phyloP scores from a whole-genome alignment of 1,140 invertebrate genomes.

The Cyclargus thomasi region DNA sequence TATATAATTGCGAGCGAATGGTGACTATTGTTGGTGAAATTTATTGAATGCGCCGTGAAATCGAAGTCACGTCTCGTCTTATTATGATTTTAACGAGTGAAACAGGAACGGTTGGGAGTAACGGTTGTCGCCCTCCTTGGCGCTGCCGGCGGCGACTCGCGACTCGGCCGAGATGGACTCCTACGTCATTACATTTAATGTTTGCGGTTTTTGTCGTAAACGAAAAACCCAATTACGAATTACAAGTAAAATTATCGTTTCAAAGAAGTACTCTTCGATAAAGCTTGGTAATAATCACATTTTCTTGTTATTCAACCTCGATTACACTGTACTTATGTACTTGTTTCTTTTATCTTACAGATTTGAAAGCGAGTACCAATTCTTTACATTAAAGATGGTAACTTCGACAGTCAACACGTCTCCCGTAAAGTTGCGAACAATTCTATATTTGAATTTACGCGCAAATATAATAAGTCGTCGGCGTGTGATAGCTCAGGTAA shows the following conservation, averaged over 20 bases:
- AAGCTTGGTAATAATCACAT: neutral
- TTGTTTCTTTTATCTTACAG: too few species aligned
- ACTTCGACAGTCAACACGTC: neutral
- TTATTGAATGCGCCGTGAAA: constrained; percentile 57
- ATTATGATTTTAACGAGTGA: constrained; percentile 64
- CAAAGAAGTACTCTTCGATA: neutral
- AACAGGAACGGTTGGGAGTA: constrained; percentile 52
- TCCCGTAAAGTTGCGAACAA: neutral
- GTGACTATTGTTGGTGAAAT: constrained; percentile 42
- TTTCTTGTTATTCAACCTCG: neutral
- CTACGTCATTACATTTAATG: constrained; percentile 15
- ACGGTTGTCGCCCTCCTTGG: constrained; percentile 12
- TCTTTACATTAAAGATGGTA: neutral
- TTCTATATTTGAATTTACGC: neutral
- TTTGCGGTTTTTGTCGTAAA: constrained; percentile 14
- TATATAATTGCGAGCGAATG: constrained; percentile 52
- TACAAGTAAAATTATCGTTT: neutral
- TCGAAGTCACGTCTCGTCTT: constrained; percentile 57
- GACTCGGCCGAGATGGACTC: constrained; percentile 10
- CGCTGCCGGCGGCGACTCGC: neutral
- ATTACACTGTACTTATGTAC: too few species aligned
- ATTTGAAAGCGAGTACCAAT: too few species aligned
- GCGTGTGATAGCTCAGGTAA: constrained; percentile 4
- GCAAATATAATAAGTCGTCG: constrained; percentile 5
- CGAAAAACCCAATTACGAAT: neutral